phyloP scores from a whole-genome alignment of 2,888 invertebrate genomes.

The Mimachlamys varia region DNA sequence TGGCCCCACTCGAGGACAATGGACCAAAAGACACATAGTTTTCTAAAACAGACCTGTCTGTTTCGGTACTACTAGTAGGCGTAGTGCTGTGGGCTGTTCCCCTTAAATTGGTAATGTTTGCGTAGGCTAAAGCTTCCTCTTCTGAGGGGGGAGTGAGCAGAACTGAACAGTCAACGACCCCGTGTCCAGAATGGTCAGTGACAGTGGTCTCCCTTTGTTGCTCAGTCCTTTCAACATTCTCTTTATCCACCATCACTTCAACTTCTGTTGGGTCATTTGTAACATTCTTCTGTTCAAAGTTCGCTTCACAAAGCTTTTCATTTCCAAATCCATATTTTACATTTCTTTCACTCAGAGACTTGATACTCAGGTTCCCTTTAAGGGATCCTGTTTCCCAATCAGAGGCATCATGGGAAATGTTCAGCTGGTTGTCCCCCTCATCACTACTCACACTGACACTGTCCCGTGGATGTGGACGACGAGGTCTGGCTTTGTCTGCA shows the following conservation, averaged over 20 bases:
- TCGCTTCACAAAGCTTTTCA: not conserved
- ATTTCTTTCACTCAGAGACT: slow-evolving; percentile 67
- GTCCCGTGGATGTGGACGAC: not conserved
- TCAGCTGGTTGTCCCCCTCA: not conserved
- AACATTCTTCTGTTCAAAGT: not conserved
- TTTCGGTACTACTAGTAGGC: not conserved
- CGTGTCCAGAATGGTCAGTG: not conserved
- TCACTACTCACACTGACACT: slow-evolving; percentile 16
- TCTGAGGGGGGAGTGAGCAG: slow-evolving; percentile 68
- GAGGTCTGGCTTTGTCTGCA: not conserved
- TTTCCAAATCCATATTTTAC: slow-evolving; percentile 43
- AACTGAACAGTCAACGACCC: slow-evolving; percentile 62
- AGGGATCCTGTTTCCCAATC: slow-evolving; percentile 57
- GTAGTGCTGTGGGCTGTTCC: not conserved
- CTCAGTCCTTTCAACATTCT: not conserved
- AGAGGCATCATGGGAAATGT: not conserved
- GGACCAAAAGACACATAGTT: not conserved
- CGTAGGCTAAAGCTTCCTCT: slow-evolving; percentile 45
- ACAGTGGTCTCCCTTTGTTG: not conserved
- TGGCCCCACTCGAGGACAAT: slow-evolving; percentile 3
- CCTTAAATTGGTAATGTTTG: not conserved
- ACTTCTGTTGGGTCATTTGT: not conserved
- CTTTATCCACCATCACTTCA: not conserved
- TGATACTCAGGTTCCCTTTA: slow-evolving; percentile 73
- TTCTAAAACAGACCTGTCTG: not conserved